Percentiles rank a stretch among this genome's conserved stretches.
Conservation (phyloP, 2,797 vertebrate genomes). For the Tamandua tetradactyla region DNA sequence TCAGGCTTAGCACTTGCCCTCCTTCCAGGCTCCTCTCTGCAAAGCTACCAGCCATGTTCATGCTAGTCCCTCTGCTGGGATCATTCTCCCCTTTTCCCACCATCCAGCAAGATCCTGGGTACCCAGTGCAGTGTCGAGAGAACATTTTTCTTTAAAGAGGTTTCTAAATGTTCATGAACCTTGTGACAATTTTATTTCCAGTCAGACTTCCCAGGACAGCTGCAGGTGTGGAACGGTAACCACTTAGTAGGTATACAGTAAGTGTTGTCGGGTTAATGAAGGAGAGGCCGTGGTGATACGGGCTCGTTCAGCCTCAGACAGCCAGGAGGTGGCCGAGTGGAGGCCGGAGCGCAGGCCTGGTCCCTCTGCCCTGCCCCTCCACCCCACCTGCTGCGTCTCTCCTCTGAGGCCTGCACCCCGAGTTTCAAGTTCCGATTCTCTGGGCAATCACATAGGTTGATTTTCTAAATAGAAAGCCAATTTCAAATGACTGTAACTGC, state of each 20-base stretch:
- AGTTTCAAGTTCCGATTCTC: neutral
- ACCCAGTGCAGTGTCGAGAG: neutral
- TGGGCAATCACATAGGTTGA: neutral
- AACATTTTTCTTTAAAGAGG: neutral
- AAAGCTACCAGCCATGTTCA: neutral
- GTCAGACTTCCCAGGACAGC: neutral
- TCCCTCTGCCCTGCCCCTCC: neutral
- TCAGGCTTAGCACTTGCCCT: neutral
- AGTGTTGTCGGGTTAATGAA: accelerated
- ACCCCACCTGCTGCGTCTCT: neutral
- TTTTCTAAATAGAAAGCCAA: neutral
- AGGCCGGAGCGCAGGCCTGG: neutral
- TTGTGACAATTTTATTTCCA: neutral
- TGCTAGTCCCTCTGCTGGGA: neutral
- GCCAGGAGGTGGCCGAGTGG: neutral
- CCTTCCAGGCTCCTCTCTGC: neutral
- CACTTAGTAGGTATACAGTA: accelerated
- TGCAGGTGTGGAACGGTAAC: neutral
- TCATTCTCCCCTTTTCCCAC: neutral
- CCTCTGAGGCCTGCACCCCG: accelerated
- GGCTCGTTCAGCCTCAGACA: neutral
- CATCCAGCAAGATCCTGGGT: neutral
- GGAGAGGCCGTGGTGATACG: too few relatives aligned
- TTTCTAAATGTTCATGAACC: neutral
- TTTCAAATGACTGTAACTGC: accelerated